These are phyloP conservation scores for Calameuta filiformis DNA, from an alignment of 2,888 invertebrate genomes.

Conservation along the genomic window DNA sequence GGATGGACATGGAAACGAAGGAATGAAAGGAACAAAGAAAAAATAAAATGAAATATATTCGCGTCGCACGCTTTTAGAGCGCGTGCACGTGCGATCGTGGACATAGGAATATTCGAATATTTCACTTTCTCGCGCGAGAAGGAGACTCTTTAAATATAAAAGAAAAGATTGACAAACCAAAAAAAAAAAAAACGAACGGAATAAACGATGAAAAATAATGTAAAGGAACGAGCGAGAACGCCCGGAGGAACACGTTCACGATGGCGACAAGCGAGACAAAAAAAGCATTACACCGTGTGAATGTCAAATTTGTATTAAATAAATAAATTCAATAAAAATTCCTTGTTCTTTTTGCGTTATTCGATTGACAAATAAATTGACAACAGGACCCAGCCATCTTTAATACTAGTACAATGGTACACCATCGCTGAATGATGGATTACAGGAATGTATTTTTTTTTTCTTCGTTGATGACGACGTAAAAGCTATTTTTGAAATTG, in stretches of 20 bases:
- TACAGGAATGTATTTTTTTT: not conserved
- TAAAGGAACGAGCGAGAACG: not conserved
- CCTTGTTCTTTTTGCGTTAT: conserved; percentile 15
- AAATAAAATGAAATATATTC: not conserved
- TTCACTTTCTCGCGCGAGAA: not conserved
- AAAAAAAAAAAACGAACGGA: not conserved
- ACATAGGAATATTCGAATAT: not conserved
- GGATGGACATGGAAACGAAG: not conserved
- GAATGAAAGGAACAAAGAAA: not conserved
- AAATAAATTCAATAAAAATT: conserved; percentile 59
- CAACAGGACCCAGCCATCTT: not conserved
- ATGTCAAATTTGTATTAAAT: conserved; percentile 64
- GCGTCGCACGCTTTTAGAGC: not conserved
- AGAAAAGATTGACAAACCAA: not conserved
- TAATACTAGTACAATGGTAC: not conserved
- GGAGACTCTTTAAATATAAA: not conserved
- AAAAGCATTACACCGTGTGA: conserved; percentile 50
- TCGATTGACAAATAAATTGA: not conserved
- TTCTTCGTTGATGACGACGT: not conserved
- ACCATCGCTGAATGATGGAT: not conserved
- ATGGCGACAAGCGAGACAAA: conserved; percentile 4
- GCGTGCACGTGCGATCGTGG: not conserved
- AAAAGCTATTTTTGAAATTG: not conserved
- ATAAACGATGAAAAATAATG: not conserved
- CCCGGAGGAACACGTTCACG: not conserved